A percentile compares a stretch with the other conserved stretches of the same genome.
These are phyloP conservation scores for Torymus aiolomorphi DNA, from an alignment of 2,888 invertebrate species.

Conservation along the genomic window DNA sequence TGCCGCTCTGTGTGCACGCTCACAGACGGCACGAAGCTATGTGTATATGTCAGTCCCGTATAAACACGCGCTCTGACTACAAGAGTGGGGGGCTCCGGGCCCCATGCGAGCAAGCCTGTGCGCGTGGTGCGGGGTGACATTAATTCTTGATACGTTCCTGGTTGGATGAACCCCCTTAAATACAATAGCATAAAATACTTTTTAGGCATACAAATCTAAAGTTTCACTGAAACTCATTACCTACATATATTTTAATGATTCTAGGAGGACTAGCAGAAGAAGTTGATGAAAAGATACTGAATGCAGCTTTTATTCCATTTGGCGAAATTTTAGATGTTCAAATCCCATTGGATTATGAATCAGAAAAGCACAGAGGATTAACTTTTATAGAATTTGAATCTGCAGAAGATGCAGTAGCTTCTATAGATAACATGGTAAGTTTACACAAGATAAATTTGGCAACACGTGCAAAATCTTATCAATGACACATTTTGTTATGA, in stretches of 20 bases:
- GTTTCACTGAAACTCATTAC: too few relatives aligned
- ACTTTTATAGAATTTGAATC: constrained; percentile 99
- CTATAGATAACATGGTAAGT: constrained; percentile 98
- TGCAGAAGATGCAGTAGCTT: constrained; percentile 98
- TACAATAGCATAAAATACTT: too few relatives aligned
- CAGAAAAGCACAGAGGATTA: constrained; percentile 98
- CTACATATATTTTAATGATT: background rate
- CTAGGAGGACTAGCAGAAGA: constrained; percentile 91
- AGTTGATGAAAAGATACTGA: constrained; percentile 95
- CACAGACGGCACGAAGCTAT: too few relatives aligned
- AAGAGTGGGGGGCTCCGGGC: too few relatives aligned
- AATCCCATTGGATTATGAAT: constrained; percentile 98
- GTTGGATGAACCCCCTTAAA: too few relatives aligned
- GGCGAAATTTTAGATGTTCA: constrained; percentile 99
- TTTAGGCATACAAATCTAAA: too few relatives aligned
- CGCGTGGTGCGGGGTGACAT: too few relatives aligned
- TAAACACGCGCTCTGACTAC: too few relatives aligned
- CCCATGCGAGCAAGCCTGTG: too few relatives aligned
- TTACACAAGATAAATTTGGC: constrained; percentile 24
- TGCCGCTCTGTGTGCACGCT: too few relatives aligned
- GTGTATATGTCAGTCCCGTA: too few relatives aligned
- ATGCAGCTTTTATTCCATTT: constrained; percentile 98
- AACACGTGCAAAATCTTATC: constrained; percentile 15
- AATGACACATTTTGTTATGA: constrained; percentile 19
- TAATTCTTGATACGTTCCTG: too few relatives aligned